Conservation (phyloP, 2,797 vertebrate species). For the Fundulus diaphanus region DNA sequence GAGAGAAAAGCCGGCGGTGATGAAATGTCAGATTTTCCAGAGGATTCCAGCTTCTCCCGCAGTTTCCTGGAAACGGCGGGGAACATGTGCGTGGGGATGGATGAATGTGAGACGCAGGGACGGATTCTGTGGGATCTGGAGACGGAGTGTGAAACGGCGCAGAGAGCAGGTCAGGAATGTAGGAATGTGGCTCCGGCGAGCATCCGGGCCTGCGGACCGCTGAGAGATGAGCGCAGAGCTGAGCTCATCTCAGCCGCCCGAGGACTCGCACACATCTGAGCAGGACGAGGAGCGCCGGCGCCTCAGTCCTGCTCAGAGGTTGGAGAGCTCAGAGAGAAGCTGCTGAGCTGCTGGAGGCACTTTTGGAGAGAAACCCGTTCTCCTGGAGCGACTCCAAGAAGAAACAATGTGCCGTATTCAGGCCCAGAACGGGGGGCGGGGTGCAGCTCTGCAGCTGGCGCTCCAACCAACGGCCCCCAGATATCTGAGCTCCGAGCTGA, state of each 20-base stretch:
- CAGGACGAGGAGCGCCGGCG: background rate
- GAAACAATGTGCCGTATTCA: constrained; percentile 78
- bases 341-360: constrained; percentile 65
- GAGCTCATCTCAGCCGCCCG: constrained; percentile 37
- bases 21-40: background rate
- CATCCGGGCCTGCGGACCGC: constrained; percentile 64
- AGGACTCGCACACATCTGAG: constrained; percentile 20
- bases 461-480: constrained; percentile 50
- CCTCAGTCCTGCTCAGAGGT: constrained; percentile 42
- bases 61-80: background rate
- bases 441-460: constrained; percentile 72
- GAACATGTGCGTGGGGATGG: constrained; percentile 37
- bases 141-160: constrained; percentile 33
- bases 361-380: constrained; percentile 64
- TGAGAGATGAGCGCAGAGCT: constrained; percentile 15
- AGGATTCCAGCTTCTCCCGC: background rate
- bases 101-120: constrained; percentile 41
- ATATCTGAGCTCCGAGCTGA: constrained; percentile 17
- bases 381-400: constrained; percentile 68
- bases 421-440: constrained; percentile 65
- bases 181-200: constrained; percentile 64
- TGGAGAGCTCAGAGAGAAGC: constrained; percentile 36
- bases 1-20: background rate
- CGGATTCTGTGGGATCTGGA: constrained; percentile 55
- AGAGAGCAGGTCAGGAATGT: constrained; percentile 67